Evolutionary conservation across 1,140 invertebrate species (phyloP).

Genomic region (Zaprionus camerounensis): DNA sequence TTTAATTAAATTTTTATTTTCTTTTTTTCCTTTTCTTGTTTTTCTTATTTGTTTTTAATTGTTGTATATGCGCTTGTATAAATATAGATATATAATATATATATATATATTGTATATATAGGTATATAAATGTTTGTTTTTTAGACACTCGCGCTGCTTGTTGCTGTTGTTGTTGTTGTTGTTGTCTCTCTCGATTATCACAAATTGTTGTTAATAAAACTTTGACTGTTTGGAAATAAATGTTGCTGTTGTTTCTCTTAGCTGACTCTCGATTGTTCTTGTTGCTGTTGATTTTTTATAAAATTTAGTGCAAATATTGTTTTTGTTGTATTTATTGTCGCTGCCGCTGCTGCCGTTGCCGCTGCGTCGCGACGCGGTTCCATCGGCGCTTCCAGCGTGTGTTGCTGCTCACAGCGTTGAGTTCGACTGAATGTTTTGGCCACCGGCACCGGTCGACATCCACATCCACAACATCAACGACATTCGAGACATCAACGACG

Average conservation of each 20-base stretch:
- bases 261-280: slow-evolving; percentile 39
- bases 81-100: slow-evolving; percentile 38
- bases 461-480: slow-evolving; percentile 45
- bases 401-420: slow-evolving; percentile 74
- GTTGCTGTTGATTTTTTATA: slow-evolving; percentile 25
- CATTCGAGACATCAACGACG: slow-evolving; percentile 56
- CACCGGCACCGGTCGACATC: slow-evolving; percentile 53
- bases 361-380: slow-evolving; percentile 53
- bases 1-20: slow-evolving; percentile 42
- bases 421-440: slow-evolving; percentile 65
- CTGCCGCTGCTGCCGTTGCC: slow-evolving; percentile 52
- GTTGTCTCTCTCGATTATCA: slow-evolving; percentile 50
- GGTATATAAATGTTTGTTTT: slow-evolving; percentile 39
- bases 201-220: slow-evolving; percentile 54
- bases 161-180: slow-evolving; percentile 32
- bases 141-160: slow-evolving; percentile 45
- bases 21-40: slow-evolving; percentile 13
- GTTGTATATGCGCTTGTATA: slow-evolving; percentile 47
- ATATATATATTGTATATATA: slow-evolving; percentile 33
- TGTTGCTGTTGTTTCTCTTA: slow-evolving; percentile 26
- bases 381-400: slow-evolving; percentile 59
- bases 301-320: slow-evolving; percentile 18
- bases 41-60: slow-evolving; percentile 24
- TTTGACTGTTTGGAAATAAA: slow-evolving; percentile 55
- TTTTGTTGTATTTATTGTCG: slow-evolving; percentile 39